phyloP scores from a whole-genome alignment of 1,140 invertebrate genomes.

The Cydia fagiglandana region DNA sequence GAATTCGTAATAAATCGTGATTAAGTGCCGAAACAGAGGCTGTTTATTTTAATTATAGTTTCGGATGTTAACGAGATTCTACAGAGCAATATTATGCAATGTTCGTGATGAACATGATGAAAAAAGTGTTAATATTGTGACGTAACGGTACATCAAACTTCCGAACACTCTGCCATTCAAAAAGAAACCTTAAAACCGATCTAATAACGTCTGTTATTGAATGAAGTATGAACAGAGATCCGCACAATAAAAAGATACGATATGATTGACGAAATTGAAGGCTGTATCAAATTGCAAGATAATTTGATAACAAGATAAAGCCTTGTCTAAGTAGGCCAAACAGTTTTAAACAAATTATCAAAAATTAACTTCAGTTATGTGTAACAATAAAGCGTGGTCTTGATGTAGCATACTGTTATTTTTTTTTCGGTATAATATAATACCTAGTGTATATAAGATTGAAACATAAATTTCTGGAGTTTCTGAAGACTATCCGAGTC shows the following conservation, averaged over 20 bases:
- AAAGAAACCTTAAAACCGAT: background rate
- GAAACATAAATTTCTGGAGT: too few species aligned
- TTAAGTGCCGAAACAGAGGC: conserved; percentile 19
- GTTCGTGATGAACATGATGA: background rate
- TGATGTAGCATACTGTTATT: background rate
- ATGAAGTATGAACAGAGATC: background rate
- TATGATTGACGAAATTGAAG: conserved; percentile 12
- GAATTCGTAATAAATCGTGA: conserved; percentile 19
- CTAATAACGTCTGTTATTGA: background rate
- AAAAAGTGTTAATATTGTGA: conserved; percentile 21
- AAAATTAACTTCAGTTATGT: background rate
- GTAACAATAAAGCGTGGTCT: background rate
- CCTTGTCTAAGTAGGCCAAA: conserved; percentile 11
- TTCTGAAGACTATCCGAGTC: too few species aligned
- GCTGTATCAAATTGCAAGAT: conserved; percentile 9
- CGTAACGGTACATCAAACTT: background rate
- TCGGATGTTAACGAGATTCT: conserved; percentile 22
- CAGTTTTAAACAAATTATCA: conserved; percentile 11
- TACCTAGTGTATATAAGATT: too few species aligned
- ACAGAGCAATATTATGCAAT: conserved; percentile 16
- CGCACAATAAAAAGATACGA: background rate
- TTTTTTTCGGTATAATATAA: background rate
- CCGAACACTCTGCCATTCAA: background rate
- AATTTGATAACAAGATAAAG: conserved; percentile 23
- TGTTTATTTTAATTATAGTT: conserved; percentile 25